These are phyloP conservation scores for Otis tarda DNA, from an alignment of 2,113 vertebrate genomes.

Conservation along the genomic window DNA sequence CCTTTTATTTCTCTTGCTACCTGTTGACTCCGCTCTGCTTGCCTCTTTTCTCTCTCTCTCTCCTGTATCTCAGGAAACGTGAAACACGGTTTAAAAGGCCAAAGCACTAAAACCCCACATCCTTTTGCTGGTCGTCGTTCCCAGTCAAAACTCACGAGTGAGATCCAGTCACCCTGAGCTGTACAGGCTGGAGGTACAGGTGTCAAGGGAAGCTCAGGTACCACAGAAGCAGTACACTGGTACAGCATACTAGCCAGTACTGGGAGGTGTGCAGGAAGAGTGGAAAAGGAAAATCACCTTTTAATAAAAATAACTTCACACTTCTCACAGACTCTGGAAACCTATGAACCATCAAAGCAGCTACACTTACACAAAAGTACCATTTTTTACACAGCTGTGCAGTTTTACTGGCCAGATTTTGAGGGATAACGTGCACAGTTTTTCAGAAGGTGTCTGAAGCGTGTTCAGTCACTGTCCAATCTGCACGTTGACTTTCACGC, in stretches of 20 bases:
- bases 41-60: not conserved
- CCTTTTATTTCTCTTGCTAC: not conserved
- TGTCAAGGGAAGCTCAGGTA: not conserved
- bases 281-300: not conserved
- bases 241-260: not conserved
- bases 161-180: not conserved
- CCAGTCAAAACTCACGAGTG: not conserved
- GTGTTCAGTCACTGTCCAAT: not conserved
- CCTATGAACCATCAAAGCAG: not conserved
- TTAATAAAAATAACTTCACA: not conserved
- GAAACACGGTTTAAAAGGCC: not conserved
- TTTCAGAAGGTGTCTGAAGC: not conserved
- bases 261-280: not conserved
- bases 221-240: not conserved
- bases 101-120: not conserved
- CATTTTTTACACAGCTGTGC: not conserved
- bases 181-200: not conserved
- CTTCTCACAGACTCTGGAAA: not conserved
- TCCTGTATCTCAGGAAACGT: not conserved
- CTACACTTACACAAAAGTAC: not conserved
- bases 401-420: not conserved
- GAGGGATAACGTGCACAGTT: not conserved
- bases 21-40: not conserved
- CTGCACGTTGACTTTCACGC: fast-evolving
- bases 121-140: not conserved